Evolutionary conservation across 2,113 vertebrate genomes (phyloP).

Genomic region (Pseudopipra pipra): DNA sequence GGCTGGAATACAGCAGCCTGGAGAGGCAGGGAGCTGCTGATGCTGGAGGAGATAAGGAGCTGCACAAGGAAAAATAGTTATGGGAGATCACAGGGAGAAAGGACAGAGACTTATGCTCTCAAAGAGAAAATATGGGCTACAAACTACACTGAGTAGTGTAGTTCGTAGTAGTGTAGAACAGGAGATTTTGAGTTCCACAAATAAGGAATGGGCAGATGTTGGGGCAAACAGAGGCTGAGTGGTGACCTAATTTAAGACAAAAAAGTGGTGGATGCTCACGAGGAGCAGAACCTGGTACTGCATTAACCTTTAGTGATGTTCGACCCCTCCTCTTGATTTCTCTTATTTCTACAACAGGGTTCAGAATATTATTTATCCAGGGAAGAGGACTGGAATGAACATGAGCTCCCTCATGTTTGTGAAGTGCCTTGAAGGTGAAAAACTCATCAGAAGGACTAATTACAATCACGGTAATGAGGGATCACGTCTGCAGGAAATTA

Average conservation of each 20-base stretch:
- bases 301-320: neutral
- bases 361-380: neutral
- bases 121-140: neutral
- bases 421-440: conserved; percentile 16
- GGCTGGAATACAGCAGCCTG: neutral
- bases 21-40: neutral
- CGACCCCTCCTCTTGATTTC: neutral
- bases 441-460: neutral
- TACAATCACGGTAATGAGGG: conserved; percentile 15
- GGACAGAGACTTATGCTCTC: neutral
- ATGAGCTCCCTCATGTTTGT: neutral
- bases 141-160: neutral
- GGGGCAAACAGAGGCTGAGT: neutral
- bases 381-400: neutral
- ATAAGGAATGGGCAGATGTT: neutral
- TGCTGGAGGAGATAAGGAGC: neutral
- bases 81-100: accelerated
- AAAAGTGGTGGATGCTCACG: accelerated
- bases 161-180: neutral
- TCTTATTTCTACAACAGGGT: neutral
- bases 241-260: neutral
- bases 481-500: conserved; percentile 12
- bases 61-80: neutral
- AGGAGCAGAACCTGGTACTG: neutral
- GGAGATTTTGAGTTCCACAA: neutral